A percentile compares a stretch with the other conserved stretches of the same genome.
Conservation (phyloP, 92 coral and sea anemone genomes). For the Micromussa lordhowensis region DNA sequence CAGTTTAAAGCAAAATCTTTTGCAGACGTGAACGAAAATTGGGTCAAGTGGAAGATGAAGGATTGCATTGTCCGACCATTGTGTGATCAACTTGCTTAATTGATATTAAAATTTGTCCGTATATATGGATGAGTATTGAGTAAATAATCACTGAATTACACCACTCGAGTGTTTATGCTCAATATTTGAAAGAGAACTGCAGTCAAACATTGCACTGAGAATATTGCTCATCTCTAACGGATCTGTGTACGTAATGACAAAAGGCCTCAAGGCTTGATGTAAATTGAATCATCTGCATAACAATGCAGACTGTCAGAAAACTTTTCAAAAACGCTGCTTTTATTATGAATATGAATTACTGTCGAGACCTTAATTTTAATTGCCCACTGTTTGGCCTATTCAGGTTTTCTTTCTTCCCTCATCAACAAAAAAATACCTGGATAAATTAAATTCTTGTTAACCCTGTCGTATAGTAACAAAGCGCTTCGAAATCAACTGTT, state of each 20-base stretch:
- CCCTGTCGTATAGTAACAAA: slow-evolving; percentile 30
- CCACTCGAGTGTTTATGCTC: neutral
- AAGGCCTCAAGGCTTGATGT: slow-evolving; percentile 58
- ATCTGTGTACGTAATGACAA: slow-evolving; percentile 35
- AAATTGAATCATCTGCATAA: slow-evolving; percentile 74
- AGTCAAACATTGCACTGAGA: neutral
- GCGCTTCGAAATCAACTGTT: slow-evolving; percentile 34
- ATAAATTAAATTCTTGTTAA: slow-evolving; percentile 42
- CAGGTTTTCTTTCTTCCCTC: slow-evolving; percentile 26
- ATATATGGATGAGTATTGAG: neutral
- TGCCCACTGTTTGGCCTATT: slow-evolving; percentile 36
- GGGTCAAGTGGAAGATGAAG: slow-evolving; percentile 36
- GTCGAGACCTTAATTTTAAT: slow-evolving; percentile 35
- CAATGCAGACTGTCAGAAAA: slow-evolving; percentile 62
- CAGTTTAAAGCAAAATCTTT: slow-evolving; percentile 11
- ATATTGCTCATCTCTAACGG: slow-evolving; percentile 16
- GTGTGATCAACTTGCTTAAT: slow-evolving; percentile 33
- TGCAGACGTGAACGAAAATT: neutral
- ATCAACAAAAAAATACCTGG: slow-evolving; percentile 12
- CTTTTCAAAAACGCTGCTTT: slow-evolving; percentile 70
- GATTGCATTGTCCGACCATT: slow-evolving; percentile 20
- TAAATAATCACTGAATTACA: slow-evolving; percentile 11
- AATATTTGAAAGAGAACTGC: neutral
- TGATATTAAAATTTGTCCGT: slow-evolving; percentile 27
- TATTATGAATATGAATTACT: slow-evolving; percentile 71